Evolutionary conservation across 2,113 vertebrate genomes (phyloP), one percentile per base, ranked within the genome.

Genomic region (Syngnathus floridae): DNA sequence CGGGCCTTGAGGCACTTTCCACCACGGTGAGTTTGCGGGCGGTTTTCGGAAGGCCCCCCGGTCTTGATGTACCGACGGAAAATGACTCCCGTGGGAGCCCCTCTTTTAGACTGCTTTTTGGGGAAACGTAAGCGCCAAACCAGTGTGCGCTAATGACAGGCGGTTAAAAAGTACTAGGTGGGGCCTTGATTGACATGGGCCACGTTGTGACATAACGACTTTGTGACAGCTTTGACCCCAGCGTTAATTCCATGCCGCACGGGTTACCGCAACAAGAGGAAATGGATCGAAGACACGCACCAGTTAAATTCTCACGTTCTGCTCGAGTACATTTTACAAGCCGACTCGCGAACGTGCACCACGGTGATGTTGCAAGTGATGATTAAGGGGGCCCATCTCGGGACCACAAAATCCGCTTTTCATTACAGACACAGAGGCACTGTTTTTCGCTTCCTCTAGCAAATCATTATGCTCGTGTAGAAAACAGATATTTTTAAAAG

Each of bases 141-240:
- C 26, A 56, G 54, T 56, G 16, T 7, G 54, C 14, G 16, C 26
- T 56, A 56, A 56, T 56, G 54, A 56, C 54, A 56, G 54, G 54
- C 3, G n/a, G 38, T 2, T 12, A 21, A 21, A 60, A 41, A 41
- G 36, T 41, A 40, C n/a, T 21, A 16, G 59, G 21, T n/a, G 12
- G 4, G 2, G 37, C 12, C 58, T 13, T 14, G 11, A 43, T 45
- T 45, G 59, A 14, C 40, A 16, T 16, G 19, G 5, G 4, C 58
- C 37, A 21, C 37, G 22, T 60, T 41, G 4, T 12, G 58, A 60
- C 37, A 41, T 40, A 60, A 60, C 14, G 19, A 60, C 12, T 60
- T 60, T 60, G 37, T 13, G 43, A 41, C 19, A 60, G 37, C 19
- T 8, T 56, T 56, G 26, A 56, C 13, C 26, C 13, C 48, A n/a